Percentiles rank a stretch among this genome's conserved stretches.
phyloP scores from a whole-genome alignment of 1,140 invertebrate genomes.

The Zaprionus camerounensis region DNA sequence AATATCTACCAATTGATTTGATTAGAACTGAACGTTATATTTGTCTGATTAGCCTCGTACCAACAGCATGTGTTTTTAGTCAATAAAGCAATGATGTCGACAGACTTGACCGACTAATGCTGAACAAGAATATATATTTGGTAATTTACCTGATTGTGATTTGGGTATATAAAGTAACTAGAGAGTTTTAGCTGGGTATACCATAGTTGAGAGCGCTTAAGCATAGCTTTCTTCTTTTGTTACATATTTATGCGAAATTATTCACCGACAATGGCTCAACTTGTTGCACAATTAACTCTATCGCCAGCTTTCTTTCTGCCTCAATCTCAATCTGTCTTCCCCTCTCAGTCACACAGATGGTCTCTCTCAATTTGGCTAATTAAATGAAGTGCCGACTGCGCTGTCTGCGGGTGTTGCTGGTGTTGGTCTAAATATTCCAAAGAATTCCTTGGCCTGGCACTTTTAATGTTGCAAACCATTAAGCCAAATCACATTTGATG shows the following conservation, averaged over 20 bases:
- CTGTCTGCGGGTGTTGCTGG: slow-evolving; percentile 2
- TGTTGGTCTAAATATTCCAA: slow-evolving; percentile 15
- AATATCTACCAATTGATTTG: too few species aligned
- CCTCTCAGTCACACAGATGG: slow-evolving; percentile 1
- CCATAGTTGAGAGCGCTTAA: too few species aligned
- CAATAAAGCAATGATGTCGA: too few species aligned
- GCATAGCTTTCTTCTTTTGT: background rate
- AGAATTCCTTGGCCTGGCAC: slow-evolving; percentile 23
- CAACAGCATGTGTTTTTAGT: too few species aligned
- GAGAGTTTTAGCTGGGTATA: background rate
- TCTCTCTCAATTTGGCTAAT: slow-evolving; percentile 49
- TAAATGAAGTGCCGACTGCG: slow-evolving; percentile 28
- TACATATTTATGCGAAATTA: background rate
- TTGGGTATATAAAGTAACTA: too few species aligned
- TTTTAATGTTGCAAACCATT: slow-evolving; percentile 46
- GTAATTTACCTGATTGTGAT: too few species aligned
- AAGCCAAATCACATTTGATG: slow-evolving; percentile 51
- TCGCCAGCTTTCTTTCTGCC: background rate
- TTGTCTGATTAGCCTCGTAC: too few species aligned
- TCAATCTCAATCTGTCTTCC: background rate
- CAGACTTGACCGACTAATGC: too few species aligned
- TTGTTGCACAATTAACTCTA: slow-evolving; percentile 13
- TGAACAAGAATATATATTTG: too few species aligned
- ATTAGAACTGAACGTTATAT: too few species aligned
- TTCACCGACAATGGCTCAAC: background rate